A percentile compares a stretch with the other conserved stretches of the same genome.
These are phyloP conservation scores for Xestia sexstrigata DNA, from an alignment of 2,888 invertebrate species.

Conservation along the genomic window DNA sequence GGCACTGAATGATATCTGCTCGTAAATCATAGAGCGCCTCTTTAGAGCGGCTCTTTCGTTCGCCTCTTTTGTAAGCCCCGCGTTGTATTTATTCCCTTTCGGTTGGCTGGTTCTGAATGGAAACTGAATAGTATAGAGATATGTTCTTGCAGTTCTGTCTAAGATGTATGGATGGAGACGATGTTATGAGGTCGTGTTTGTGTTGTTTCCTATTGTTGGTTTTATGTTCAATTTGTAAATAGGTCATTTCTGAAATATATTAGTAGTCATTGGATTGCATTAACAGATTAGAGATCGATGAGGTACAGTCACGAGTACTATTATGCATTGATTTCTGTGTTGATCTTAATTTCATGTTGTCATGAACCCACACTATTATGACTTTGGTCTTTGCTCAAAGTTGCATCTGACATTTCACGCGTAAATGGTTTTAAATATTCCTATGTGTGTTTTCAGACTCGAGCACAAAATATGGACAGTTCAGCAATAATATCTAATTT, in stretches of 20 bases:
- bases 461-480: neutral
- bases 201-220: constrained; percentile 30
- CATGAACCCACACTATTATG: neutral
- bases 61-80: constrained; percentile 66
- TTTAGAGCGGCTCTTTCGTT: constrained; percentile 70
- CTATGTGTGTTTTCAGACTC: neutral
- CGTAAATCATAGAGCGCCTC: constrained; percentile 78
- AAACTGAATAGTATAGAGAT: constrained; percentile 68
- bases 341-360: neutral
- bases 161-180: constrained; percentile 27
- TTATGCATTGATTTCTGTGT: neutral
- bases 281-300: neutral
- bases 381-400: neutral
- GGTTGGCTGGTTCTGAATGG: constrained; percentile 71
- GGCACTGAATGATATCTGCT: constrained; percentile 72
- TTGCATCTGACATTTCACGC: neutral
- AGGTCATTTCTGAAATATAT: constrained; percentile 19
- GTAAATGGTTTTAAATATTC: neutral
- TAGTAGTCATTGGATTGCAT: neutral
- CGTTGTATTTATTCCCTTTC: constrained; percentile 73
- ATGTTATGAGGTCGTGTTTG: constrained; percentile 40
- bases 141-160: constrained; percentile 63
- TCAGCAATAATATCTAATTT: neutral
- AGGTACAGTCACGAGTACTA: neutral
- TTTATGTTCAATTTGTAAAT: constrained; percentile 34